Evolutionary conservation across 2,888 invertebrate species (phyloP).

Genomic region (Macropis europaea): DNA sequence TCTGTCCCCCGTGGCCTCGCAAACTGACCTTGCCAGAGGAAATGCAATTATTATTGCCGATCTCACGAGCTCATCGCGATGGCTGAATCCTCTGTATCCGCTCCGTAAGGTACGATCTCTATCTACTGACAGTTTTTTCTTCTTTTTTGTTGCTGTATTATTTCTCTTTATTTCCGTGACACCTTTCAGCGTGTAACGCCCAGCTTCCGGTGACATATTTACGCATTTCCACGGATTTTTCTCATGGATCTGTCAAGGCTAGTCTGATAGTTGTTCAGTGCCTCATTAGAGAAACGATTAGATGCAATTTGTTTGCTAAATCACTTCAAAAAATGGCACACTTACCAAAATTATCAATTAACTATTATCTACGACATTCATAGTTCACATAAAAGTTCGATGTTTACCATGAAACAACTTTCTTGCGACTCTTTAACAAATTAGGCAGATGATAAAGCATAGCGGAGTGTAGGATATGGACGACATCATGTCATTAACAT

Average conservation of each 20-base stretch:
- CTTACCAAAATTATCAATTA: too few species aligned
- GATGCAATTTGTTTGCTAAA: too few species aligned
- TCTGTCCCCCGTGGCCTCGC: slow-evolving; percentile 44
- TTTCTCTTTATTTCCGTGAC: slow-evolving; percentile 32
- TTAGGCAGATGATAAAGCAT: too few species aligned
- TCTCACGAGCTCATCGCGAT: slow-evolving; percentile 51
- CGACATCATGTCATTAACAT: too few species aligned
- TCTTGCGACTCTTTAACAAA: too few species aligned
- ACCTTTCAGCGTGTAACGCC: slow-evolving; percentile 4
- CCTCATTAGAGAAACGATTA: neutral
- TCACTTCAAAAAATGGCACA: too few species aligned
- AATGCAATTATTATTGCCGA: slow-evolving; percentile 58
- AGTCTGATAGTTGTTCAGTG: neutral
- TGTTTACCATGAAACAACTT: too few species aligned
- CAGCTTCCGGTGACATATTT: slow-evolving; percentile 27
- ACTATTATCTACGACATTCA: too few species aligned
- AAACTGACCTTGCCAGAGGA: slow-evolving; percentile 53
- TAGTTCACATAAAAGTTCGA: too few species aligned
- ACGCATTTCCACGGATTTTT: neutral
- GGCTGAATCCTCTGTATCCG: slow-evolving; percentile 22
- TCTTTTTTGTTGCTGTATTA: slow-evolving; percentile 1
- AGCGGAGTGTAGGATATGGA: too few species aligned
- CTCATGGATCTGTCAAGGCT: too few species aligned
- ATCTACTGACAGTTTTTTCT: slow-evolving; percentile 10
- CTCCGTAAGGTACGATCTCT: slow-evolving; percentile 10